Percentiles rank a stretch among this genome's conserved stretches.
Evolutionary conservation across 2,888 invertebrate genomes (phyloP).

Genomic region (Temnothorax ravouxi): DNA sequence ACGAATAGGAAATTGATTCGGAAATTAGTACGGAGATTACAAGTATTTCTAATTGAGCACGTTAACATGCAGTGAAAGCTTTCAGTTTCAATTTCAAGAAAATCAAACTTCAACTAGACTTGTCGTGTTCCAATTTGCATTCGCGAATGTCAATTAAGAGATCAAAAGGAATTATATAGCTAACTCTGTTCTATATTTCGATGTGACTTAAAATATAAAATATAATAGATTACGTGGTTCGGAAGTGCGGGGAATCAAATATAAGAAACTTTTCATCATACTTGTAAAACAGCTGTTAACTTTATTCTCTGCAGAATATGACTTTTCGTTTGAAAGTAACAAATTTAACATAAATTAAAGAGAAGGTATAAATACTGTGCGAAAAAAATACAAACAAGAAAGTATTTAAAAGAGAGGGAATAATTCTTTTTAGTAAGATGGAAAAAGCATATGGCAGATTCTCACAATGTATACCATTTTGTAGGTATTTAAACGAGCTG

Average conservation of each 20-base stretch:
- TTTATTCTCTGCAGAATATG: not conserved
- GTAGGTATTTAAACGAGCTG: slow-evolving; percentile 5
- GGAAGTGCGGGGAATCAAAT: not conserved
- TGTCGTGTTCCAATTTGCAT: not conserved
- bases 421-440: not conserved
- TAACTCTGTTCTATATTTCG: not conserved
- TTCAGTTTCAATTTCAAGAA: slow-evolving; percentile 62
- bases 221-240: not conserved
- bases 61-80: slow-evolving; percentile 76
- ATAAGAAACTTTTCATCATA: not conserved
- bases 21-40: slow-evolving; percentile 71
- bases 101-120: slow-evolving; percentile 45
- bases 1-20: slow-evolving; percentile 65
- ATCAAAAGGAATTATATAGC: not conserved
- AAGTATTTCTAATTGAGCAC: slow-evolving; percentile 56
- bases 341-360: slow-evolving; percentile 4
- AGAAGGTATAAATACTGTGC: not conserved
- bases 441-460: not conserved
- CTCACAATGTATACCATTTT: not conserved
- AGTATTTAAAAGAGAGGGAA: not conserved
- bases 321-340: too few relatives aligned
- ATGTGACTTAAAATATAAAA: not conserved
- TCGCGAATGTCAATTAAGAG: not conserved
- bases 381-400: slow-evolving; percentile 18
- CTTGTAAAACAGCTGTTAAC: not conserved